Percentiles rank a stretch among this genome's conserved stretches.
Conservation (phyloP, 2,113 vertebrate species). For the Pygoscelis antarcticus region DNA sequence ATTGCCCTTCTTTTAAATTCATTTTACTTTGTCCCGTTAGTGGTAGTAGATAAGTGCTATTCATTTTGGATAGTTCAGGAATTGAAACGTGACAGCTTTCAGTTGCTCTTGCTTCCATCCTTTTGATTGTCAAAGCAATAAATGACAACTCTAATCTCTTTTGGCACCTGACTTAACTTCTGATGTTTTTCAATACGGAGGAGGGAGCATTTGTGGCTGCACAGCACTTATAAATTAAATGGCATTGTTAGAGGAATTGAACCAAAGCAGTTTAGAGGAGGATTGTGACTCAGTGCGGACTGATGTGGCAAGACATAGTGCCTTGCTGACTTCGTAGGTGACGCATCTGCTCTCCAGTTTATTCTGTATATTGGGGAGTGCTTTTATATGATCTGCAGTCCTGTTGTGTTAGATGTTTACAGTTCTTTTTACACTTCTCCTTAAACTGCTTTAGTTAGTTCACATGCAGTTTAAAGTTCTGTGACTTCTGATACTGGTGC, state of each 20-base stretch:
- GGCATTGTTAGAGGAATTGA: neutral
- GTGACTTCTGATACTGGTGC: neutral
- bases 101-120: neutral
- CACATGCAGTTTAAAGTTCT: neutral
- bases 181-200: neutral
- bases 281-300: neutral
- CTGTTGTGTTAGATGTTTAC: neutral
- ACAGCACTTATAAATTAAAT: neutral
- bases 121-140: neutral
- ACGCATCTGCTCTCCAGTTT: neutral
- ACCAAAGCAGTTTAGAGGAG: neutral
- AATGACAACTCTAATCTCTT: neutral
- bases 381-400: neutral
- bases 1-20: neutral
- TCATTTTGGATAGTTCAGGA: neutral
- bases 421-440: neutral
- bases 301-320: neutral
- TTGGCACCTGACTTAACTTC: neutral
- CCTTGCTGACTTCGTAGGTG: neutral
- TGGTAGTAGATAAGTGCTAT: neutral
- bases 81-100: neutral
- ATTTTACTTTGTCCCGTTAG: neutral
- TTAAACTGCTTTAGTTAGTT: neutral
- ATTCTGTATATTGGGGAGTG: neutral
- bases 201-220: neutral